Evolutionary conservation across 2,888 invertebrate species (phyloP).

Genomic region (Platycheirus albimanus): DNA sequence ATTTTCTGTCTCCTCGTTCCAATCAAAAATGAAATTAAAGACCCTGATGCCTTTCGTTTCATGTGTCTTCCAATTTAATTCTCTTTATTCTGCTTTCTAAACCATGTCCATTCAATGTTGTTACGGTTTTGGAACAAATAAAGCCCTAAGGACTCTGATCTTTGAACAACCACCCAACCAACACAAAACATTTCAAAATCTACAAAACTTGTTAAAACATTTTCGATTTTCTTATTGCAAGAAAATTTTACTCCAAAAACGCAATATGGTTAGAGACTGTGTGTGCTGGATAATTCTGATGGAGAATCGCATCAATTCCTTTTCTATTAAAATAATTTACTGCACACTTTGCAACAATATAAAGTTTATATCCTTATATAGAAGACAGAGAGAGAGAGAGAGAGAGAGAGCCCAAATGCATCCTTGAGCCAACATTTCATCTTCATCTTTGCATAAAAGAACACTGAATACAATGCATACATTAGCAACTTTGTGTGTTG

Average conservation of each 20-base stretch:
- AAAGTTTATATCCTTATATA: slow-evolving; percentile 21
- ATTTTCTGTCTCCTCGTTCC: no score
- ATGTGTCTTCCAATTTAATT: no score
- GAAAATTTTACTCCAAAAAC: background rate
- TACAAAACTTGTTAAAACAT: slow-evolving; percentile 49
- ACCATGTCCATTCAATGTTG: no score
- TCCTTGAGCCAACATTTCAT: background rate
- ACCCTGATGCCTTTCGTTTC: no score
- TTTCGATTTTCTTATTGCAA: slow-evolving; percentile 11
- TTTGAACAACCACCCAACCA: background rate
- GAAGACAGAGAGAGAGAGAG: slow-evolving; percentile 26
- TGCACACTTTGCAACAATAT: slow-evolving; percentile 30
- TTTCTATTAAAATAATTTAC: slow-evolving; percentile 25
- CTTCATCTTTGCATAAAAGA: background rate
- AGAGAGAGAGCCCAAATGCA: slow-evolving; percentile 39
- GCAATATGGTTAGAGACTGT: no score
- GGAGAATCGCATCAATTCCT: background rate
- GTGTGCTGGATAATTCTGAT: background rate
- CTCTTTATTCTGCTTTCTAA: no score
- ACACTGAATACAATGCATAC: slow-evolving; percentile 22
- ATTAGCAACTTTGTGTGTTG: slow-evolving; percentile 34
- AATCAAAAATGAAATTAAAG: no score
- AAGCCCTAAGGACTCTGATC: background rate
- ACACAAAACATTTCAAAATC: background rate
- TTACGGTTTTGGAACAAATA: background rate